Evolutionary conservation across 2,797 vertebrate species (phyloP), one percentile per base, ranked within the genome.

Genomic region (Acanthurus tractus): DNA sequence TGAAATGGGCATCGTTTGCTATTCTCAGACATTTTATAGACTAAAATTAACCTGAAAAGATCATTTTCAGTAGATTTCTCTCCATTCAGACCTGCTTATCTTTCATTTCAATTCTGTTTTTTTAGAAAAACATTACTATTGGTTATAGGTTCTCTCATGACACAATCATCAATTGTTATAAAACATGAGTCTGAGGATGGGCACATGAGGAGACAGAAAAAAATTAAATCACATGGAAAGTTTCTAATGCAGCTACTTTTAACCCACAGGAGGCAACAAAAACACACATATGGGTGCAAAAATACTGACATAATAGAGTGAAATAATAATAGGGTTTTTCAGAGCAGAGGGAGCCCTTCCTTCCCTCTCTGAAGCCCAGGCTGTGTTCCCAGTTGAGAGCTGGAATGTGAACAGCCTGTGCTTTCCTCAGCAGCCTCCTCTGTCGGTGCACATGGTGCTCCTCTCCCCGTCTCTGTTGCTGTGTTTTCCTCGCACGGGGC

Each of bases 371-470:
- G 52, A 23, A 1, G 12, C 8, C 10, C 64, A 49, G 63, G 15
- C 79, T 49, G 42, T 63, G 50, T 29, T 59, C 70, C 55, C 65
- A 46, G 57, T 15, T 46, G 59, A 63, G 46, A 42, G 62, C 75
- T 13, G 73, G 77, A 71, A 81, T 76, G 83, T 79, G 81, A 58
- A 82, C 84, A 78, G 40, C n/a, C 74, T 78, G 85, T 82, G 78
- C 78, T 78, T 15, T 36, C 58, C 66, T 69, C 79, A 55, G 54
- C 55, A 53, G 34, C 70, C 76, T 65, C 53, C 76, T 75, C 44
- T 36, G 58, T 63, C 49, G 67, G 77, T 65, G 46, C 81, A 78
- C 79, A 78, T 82, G 82, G 49, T 49, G 69, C 64, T 42, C 12
- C 59, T 74, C 55, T 3, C 20, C 65, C 67, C 74, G 55, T 62